Evolutionary conservation across 2,797 vertebrate genomes (phyloP), one percentile per base, ranked within the genome.

Genomic region (Acomys russatus): DNA sequence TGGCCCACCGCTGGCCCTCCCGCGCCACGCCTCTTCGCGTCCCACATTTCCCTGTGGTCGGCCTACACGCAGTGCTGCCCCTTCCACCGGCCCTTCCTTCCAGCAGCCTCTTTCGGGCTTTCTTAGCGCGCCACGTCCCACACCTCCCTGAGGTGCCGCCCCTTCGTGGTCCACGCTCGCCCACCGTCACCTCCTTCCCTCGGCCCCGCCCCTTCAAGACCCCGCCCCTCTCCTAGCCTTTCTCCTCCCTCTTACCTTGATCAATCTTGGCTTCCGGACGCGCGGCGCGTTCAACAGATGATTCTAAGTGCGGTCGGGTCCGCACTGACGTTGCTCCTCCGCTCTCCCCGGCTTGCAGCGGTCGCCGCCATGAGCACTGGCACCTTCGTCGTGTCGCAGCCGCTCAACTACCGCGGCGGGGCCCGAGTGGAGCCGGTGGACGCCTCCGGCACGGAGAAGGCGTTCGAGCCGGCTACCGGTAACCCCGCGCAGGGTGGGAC

Each of bases 391-490:
- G 88, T 99, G 68, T 98, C 98, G 0, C 99, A 99, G 25, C 98
- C 98, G 0, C 99, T 99, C 80, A 99, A 99, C 87, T 99, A 99
- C 98, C 99, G 99, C 97, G 98, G 92, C 1, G 99, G 99, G 0
- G 94, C 90, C 91, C 98, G 99, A 78, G 98, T 99, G 49, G 98
- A 99, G 44, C 98, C 99, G 5, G 91, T 90, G 1, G 98, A 99
- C 51, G 92, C 98, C 23, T 98, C 98, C 0, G 98, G 98, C 96
- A 83, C 96, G 0, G 99, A 99, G 97, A 98, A 99, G 5, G 99
- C 99, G 0, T 99, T 98, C 17, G 99, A 99, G 90, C 99, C 99
- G 0, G 99, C 99, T 22, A 99, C 99, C 14, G 99, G 99, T 99
- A 97, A 96, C 17, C 28, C 25, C 49, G 35, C 25, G 14, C 56